These are phyloP conservation scores for Glaucidium brasilianum DNA, from an alignment of 2,113 vertebrate genomes.

Conservation along the genomic window DNA sequence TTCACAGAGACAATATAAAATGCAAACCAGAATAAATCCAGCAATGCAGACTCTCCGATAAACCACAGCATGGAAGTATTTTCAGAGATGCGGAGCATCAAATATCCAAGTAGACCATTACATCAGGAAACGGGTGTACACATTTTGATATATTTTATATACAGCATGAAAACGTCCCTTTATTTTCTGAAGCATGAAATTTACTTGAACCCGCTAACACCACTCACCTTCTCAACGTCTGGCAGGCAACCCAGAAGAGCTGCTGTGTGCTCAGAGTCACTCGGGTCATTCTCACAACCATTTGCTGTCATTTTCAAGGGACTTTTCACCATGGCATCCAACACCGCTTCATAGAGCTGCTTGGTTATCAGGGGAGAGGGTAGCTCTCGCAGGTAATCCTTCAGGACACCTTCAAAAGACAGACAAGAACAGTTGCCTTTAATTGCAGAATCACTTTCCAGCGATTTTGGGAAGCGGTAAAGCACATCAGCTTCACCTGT, in stretches of 20 bases:
- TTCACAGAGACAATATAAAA: neutral
- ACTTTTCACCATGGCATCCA: conserved; percentile 86
- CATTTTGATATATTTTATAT: neutral
- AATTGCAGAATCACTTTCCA: neutral
- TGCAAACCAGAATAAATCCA: neutral
- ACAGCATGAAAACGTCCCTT: neutral
- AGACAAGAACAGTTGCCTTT: neutral
- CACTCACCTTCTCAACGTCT: conserved; percentile 88
- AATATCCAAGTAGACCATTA: neutral
- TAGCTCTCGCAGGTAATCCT: conserved; percentile 95
- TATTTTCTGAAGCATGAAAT: neutral
- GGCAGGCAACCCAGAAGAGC: conserved; percentile 87
- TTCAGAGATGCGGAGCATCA: neutral
- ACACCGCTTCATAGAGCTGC: conserved; percentile 89
- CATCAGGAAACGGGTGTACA: neutral
- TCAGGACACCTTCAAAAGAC: conserved; percentile 85
- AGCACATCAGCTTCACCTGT: neutral
- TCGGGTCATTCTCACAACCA: conserved; percentile 86
- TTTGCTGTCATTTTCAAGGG: conserved; percentile 85
- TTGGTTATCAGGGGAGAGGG: conserved; percentile 93
- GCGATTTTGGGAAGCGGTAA: neutral
- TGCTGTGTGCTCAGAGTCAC: conserved; percentile 84
- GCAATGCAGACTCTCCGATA: neutral
- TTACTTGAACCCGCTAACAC: neutral
- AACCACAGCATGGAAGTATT: neutral